Evolutionary conservation across 2,888 invertebrate species (phyloP).

Genomic region (Drosophila melanosoma): DNA sequence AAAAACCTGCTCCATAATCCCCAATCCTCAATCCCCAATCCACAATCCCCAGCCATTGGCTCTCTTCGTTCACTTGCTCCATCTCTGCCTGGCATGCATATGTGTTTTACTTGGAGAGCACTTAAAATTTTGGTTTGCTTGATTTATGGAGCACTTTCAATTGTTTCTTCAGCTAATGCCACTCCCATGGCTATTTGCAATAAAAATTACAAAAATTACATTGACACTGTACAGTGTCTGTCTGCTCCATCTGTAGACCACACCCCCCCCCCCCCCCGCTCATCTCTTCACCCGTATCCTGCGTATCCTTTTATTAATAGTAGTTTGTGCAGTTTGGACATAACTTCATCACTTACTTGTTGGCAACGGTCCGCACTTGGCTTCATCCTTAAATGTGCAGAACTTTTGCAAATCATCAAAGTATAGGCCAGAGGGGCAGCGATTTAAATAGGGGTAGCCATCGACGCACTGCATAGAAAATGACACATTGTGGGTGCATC

Average conservation of each 20-base stretch:
- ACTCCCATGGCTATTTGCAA: slow-evolving; percentile 48
- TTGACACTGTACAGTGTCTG: slow-evolving; percentile 35
- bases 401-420: slow-evolving; percentile 96
- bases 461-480: slow-evolving; percentile 91
- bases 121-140: slow-evolving; percentile 69
- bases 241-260: neutral
- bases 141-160: slow-evolving; percentile 78
- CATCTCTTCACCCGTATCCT: slow-evolving; percentile 1
- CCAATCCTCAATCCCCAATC: slow-evolving; percentile 15
- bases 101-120: slow-evolving; percentile 69
- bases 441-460: slow-evolving; percentile 93
- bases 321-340: slow-evolving; percentile 36
- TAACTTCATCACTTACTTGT: slow-evolving; percentile 89
- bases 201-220: slow-evolving; percentile 28
- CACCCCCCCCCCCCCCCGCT: neutral
- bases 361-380: slow-evolving; percentile 94
- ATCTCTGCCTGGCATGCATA: slow-evolving; percentile 39
- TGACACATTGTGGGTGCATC: neutral
- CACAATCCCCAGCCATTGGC: neutral
- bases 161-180: slow-evolving; percentile 59
- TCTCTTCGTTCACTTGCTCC: slow-evolving; percentile 9
- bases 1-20: slow-evolving; percentile 20
- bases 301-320: slow-evolving; percentile 47
- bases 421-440: slow-evolving; percentile 95
- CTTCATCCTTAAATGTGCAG: slow-evolving; percentile 95